Evolutionary conservation across 2,113 vertebrate genomes (phyloP).

Genomic region (Thamnophis sirtalis): DNA sequence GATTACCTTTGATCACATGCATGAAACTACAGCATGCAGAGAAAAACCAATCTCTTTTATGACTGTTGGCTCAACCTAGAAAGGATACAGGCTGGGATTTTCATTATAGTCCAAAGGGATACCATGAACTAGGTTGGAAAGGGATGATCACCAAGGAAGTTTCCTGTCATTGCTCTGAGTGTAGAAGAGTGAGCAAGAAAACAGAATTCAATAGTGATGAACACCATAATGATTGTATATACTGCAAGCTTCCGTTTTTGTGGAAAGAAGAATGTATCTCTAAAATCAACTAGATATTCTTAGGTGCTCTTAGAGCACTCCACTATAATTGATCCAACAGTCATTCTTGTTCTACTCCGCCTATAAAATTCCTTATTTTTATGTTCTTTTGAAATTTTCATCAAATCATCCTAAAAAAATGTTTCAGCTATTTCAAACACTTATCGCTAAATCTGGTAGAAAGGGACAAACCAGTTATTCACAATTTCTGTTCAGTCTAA

Average conservation of each 20-base stretch:
- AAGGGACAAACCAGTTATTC: slow-evolving; percentile 28
- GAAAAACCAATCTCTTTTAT: background rate
- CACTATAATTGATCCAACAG: background rate
- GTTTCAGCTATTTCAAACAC: slow-evolving; percentile 68
- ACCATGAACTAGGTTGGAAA: background rate
- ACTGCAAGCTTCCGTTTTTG: no score
- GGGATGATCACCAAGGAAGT: background rate
- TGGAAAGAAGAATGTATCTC: background rate
- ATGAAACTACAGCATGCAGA: background rate
- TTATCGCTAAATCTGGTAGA: slow-evolving; percentile 58
- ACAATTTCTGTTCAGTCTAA: background rate
- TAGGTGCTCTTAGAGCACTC: background rate
- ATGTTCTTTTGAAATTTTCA: background rate
- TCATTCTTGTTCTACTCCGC: background rate
- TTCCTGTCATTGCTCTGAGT: background rate
- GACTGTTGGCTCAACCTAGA: background rate
- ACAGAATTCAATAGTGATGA: background rate
- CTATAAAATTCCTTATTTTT: background rate
- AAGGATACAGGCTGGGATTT: background rate
- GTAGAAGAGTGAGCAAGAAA: background rate
- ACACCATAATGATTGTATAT: background rate
- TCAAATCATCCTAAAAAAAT: background rate
- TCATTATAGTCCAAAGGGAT: background rate
- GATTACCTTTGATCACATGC: background rate
- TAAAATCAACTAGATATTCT: background rate